phyloP scores from a whole-genome alignment of 1,140 invertebrate species.

The Papilio dardanus region DNA sequence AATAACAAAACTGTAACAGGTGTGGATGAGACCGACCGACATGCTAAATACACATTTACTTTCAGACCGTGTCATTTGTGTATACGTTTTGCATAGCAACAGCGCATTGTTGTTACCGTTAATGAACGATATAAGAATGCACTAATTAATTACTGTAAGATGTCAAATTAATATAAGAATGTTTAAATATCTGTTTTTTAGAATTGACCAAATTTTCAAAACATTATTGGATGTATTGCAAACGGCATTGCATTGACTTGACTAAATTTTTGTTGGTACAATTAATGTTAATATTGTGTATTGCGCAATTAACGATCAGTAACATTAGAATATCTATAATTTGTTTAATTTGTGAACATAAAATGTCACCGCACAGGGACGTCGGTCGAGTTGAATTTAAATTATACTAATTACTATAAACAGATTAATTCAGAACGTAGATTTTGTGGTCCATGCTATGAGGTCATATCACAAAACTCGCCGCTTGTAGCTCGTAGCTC shows the following conservation, averaged over 20 bases:
- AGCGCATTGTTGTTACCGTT: neutral
- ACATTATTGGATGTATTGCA: no score
- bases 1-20: slow-evolving; percentile 36
- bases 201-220: no score
- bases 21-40: slow-evolving; percentile 29
- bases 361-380: neutral
- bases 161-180: no score
- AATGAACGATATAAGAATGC: neutral
- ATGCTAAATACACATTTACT: slow-evolving; percentile 36
- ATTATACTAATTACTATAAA: neutral
- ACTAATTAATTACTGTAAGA: neutral
- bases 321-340: neutral
- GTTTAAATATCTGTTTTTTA: no score
- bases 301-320: neutral
- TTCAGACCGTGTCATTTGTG: slow-evolving; percentile 25
- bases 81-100: neutral
- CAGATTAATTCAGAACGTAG: neutral
- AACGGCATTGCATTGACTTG: no score
- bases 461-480: no score
- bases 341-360: neutral
- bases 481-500: no score
- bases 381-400: neutral
- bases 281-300: neutral
- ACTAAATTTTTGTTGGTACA: no score
- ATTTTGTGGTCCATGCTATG: neutral